These are phyloP conservation scores for Melinopterus prodromus DNA, from an alignment of 2,888 invertebrate species.

Conservation along the genomic window DNA sequence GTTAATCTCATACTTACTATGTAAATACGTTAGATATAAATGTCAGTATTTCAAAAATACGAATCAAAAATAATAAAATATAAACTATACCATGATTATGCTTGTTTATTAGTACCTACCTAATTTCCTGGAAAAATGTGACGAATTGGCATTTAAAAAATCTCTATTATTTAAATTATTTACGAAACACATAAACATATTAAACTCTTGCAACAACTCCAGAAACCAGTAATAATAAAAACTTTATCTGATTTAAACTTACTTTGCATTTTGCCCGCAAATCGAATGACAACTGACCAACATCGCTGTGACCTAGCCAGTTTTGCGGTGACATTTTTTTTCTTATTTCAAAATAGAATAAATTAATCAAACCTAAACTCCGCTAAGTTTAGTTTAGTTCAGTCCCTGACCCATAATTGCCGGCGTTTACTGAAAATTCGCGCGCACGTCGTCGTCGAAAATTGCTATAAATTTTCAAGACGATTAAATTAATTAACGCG, in stretches of 20 bases:
- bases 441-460: neutral
- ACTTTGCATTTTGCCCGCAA: neutral
- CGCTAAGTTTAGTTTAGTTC: neutral
- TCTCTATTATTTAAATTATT: too few species aligned
- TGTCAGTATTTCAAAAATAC: too few species aligned
- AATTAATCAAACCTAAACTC: neutral
- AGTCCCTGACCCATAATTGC: neutral
- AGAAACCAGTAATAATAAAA: neutral
- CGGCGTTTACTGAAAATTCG: neutral
- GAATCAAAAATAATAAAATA: too few species aligned
- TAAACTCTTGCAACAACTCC: neutral
- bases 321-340: neutral
- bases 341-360: neutral
- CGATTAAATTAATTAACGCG: slow-evolving; percentile 26
- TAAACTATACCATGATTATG: too few species aligned
- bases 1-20: too few species aligned
- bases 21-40: too few species aligned
- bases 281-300: neutral
- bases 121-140: too few species aligned
- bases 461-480: slow-evolving; percentile 18
- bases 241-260: neutral
- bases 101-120: too few species aligned
- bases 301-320: neutral
- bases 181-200: too few species aligned
- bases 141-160: too few species aligned